Conservation (phyloP, 2,797 vertebrate species). For the Schizopygopsis pylzovi region DNA sequence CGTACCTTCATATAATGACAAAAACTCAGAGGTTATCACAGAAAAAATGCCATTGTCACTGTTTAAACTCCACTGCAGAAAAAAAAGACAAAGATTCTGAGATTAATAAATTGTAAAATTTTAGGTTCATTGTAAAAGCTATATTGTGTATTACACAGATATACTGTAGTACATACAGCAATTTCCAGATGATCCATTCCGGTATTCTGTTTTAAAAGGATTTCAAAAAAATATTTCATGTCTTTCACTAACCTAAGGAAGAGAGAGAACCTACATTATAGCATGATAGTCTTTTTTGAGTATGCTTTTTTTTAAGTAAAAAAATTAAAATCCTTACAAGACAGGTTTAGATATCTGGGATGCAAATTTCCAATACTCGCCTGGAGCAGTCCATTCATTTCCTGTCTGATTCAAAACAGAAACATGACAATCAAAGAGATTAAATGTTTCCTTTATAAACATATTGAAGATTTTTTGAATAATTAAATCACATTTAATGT, state of each 20-base stretch:
- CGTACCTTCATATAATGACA: slow-evolving; percentile 42
- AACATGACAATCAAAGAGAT: not conserved
- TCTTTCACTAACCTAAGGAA: slow-evolving; percentile 72
- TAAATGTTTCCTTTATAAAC: not conserved
- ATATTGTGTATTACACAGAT: not conserved
- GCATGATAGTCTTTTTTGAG: not conserved
- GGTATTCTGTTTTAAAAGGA: slow-evolving; percentile 83
- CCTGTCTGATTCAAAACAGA: slow-evolving; percentile 72
- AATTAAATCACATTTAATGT: not conserved
- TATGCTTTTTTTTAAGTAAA: too few relatives aligned
- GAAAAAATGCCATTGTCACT: slow-evolving; percentile 31
- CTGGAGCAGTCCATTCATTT: slow-evolving; percentile 84
- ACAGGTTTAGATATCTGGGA: slow-evolving; percentile 81
- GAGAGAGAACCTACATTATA: not conserved
- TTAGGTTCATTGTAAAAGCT: not conserved
- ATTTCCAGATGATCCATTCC: slow-evolving; percentile 86
- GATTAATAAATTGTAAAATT: not conserved
- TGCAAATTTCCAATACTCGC: slow-evolving; percentile 83
- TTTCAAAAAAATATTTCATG: slow-evolving; percentile 83
- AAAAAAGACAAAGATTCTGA: not conserved
- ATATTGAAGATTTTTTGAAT: not conserved
- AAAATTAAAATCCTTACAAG: slow-evolving; percentile 69
- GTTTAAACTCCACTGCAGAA: slow-evolving; percentile 36
- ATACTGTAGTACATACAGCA: slow-evolving; percentile 66
- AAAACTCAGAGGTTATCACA: slow-evolving; percentile 61